A percentile compares a stretch with the other conserved stretches of the same genome.
Evolutionary conservation across 2,797 vertebrate genomes (phyloP).

Genomic region (Enteromius mattozi): DNA sequence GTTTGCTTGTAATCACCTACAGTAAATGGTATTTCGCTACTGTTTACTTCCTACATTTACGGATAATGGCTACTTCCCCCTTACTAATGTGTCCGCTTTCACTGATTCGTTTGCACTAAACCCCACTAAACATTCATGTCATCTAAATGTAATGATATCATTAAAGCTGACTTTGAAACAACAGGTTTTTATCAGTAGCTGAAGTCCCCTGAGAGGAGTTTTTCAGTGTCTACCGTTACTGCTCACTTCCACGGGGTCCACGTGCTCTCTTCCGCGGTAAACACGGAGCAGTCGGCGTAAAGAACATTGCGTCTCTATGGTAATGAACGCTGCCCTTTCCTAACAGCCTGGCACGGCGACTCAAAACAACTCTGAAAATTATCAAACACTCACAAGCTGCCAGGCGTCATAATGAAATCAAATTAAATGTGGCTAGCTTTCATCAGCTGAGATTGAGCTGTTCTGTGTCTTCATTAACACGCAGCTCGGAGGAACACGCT

Average conservation of each 20-base stretch:
- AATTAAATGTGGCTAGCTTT: slow-evolving; percentile 46
- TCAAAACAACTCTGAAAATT: slow-evolving; percentile 43
- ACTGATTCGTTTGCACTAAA: neutral
- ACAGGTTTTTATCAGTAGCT: neutral
- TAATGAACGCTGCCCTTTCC: slow-evolving; percentile 43
- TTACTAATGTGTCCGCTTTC: neutral
- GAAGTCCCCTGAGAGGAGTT: neutral
- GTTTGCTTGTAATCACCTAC: slow-evolving; percentile 17
- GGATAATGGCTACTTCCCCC: slow-evolving; percentile 1
- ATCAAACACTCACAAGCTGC: slow-evolving; percentile 51
- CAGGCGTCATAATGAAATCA: slow-evolving; percentile 41
- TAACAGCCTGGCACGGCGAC: slow-evolving; percentile 35
- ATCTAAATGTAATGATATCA: neutral
- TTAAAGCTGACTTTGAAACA: neutral
- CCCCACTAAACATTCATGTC: slow-evolving; percentile 3
- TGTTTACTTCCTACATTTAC: slow-evolving; percentile 17
- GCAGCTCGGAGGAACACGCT: slow-evolving; percentile 1
- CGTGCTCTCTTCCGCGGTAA: slow-evolving; percentile 37
- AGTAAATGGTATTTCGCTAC: slow-evolving; percentile 16
- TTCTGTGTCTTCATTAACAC: slow-evolving; percentile 31
- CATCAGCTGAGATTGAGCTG: slow-evolving; percentile 39
- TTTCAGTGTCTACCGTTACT: neutral
- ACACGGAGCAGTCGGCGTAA: slow-evolving; percentile 27
- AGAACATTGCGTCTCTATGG: slow-evolving; percentile 57
- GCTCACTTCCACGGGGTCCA: neutral